A percentile compares a stretch with the other conserved stretches of the same genome.
phyloP scores from a whole-genome alignment of 92 coral and sea anemone genomes.

The Phenganax subtilis region DNA sequence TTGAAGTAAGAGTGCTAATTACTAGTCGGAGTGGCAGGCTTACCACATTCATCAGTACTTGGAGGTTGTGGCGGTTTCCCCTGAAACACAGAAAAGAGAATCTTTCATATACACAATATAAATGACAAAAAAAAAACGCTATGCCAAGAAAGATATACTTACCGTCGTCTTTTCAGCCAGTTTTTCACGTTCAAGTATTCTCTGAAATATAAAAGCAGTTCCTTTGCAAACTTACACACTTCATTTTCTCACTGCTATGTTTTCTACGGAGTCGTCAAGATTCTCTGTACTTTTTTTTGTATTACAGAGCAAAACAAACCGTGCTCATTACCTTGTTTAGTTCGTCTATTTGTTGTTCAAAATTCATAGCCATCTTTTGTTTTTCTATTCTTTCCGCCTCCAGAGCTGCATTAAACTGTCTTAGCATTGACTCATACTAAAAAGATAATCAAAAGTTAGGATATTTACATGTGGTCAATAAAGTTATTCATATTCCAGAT shows the following conservation, averaged over 20 bases:
- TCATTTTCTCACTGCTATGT: neutral
- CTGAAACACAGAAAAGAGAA: neutral
- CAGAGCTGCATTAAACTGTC: slow-evolving; percentile 69
- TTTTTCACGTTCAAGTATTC: slow-evolving; percentile 57
- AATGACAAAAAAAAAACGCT: neutral
- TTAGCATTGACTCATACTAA: slow-evolving; percentile 67
- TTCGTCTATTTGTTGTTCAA: slow-evolving; percentile 47
- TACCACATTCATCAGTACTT: slow-evolving; percentile 25
- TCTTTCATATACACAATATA: neutral
- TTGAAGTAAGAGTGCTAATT: no score
- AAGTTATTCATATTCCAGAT: neutral
- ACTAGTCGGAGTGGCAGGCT: neutral
- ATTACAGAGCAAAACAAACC: neutral
- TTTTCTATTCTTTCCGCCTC: slow-evolving; percentile 65
- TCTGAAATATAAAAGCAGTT: slow-evolving; percentile 40
- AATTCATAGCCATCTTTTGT: slow-evolving; percentile 47
- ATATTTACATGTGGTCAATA: neutral
- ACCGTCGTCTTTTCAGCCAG: slow-evolving; percentile 47
- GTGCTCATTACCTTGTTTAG: slow-evolving; percentile 27
- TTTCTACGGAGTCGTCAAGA: no score
- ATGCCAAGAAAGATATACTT: neutral
- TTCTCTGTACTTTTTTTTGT: neutral
- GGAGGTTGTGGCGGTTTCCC: slow-evolving; percentile 33
- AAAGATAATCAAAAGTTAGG: neutral
- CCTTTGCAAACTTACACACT: neutral